Base-by-base conservation (phyloP, 2,113 vertebrate species). In the Etheostoma cragini region DNA sequence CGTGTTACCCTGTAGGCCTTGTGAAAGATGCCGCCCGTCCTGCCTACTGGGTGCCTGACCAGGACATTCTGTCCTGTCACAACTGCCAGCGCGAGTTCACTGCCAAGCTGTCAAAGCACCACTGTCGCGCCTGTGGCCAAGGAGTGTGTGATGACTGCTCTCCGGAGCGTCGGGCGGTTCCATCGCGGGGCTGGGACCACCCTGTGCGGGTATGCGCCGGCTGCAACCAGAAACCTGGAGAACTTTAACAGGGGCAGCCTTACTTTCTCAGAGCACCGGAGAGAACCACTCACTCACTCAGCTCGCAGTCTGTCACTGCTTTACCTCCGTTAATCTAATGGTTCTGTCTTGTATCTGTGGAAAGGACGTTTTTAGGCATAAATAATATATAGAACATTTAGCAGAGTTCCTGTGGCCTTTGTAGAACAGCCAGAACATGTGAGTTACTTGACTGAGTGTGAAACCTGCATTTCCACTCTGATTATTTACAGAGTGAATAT, bases 41-140 rank as follows among this genome's bases (percentile, higher is more conserved):
- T 14, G 95, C 97, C 1, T 99, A 99, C 93, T 99, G 98, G 98
- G 97, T 99, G 69, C 98, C 98, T 10, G 98, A 99, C 91, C 98
- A 99, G 16, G 97, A 99, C 89, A 99, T 99, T 91, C 94, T 96
- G 80, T 95, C 95, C 81, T 99, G 98, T 93, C 95, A 96, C 94
- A 96, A 93, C 83, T 99, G 98, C 94, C 97, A 94, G 78, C 97
- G 97, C 42, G 96, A 97, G 80, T 99, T 99, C 94, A 98, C 95
- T 78, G 79, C 97, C 94, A 99, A 97, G 85, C 95, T 99, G 70
- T 98, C 98, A 88, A 99, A 98, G 86, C 98, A 99, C 91, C 98
- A 99, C 95, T 99, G 98, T 89, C 97, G 98, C 46, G 97, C 98
- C 87, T 99, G 98, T 2, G 98, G 98, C 76, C 97, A 99, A 92